Base-by-base conservation (phyloP, 2,797 vertebrate species). In the Heliangelus exortis region DNA sequence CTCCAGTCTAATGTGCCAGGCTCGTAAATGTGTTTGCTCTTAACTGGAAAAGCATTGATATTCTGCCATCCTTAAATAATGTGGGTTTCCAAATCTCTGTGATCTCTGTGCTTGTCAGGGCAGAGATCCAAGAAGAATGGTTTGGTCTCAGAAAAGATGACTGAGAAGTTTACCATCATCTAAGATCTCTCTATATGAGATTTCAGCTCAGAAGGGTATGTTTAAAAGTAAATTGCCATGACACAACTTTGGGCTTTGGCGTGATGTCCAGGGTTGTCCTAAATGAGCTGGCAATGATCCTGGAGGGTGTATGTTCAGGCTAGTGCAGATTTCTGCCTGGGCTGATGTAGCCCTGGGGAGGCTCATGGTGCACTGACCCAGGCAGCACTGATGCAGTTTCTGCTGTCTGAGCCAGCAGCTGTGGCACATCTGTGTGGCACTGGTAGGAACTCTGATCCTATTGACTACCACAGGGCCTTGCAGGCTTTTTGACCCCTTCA, bases 11-110 rank as follows among this genome's bases (percentile, higher is more conserved):
- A 12, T 1, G 9, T 66, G 87, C 67, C 93, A 95, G 77, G 69
- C 43, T 91, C 25, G 1, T 45, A 90, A 92, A 92, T 29, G 51
- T 41, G 47, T 68, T 89, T 89, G 54, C 55, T 84, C 36, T 89
- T 88, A 71, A 89, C 85, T 90, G 85, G 94, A 95, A 95, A 81
- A 88, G 79, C 58, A 23, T 7, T 84, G 92, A 68, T 55, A 59
- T 53, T 62, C 51, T 63, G 77, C 73, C 87, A 89, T 81, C 73
- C 73, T 39, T 89, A 10, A 81, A 86, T 84, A 59, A 26, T 0
- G 16, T 73, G 51, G 34, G 2, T 88, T 94, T 95, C 74, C 67
- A 96, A 84, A 76, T 22, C 28, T 53, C 67, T 71, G 33, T n/a
- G 78, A 79, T 68, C n/a, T 74, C 69, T n/a, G 31, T 79, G 43